Base-by-base conservation (phyloP, 2,888 invertebrate genomes). In the Steinernema scapterisci region DNA sequence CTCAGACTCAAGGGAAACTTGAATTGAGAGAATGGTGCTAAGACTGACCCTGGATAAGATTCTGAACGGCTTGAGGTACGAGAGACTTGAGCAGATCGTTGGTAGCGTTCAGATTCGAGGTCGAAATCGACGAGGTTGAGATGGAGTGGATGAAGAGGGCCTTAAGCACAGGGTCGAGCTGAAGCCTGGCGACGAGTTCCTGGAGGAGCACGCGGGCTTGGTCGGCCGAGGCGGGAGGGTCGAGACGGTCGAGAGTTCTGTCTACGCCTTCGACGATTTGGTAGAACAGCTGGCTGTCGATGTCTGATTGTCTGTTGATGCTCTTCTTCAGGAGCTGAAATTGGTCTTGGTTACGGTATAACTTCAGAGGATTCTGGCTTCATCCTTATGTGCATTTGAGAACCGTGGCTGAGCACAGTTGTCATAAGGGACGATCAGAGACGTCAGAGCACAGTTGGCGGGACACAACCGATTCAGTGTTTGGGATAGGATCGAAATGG, bases 251-350 rank as follows among this genome's bases (percentile, higher is more conserved):
- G 2, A 63, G 63, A 16, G 63, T 31, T 25, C 9, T 9, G 25
- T 63, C 63, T 16, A 31, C 63, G 63, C 27, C 63, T 25, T 63
- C 63, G 27, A 63, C 63, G 63, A 63, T 31, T 13, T 31, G 25
- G 38, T 63, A 19, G 63, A 63, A 63, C 16, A 63, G 63, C 19
- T 63, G 31, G 1, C 25, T 25, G 63, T 38, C 38, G 52, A 19
- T 21, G 52, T 11, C 21, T 9, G 21, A 21, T 7, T 63, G 13
- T 9, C 63, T 9, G 31, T 21, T 16, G 63, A 31, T 25, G 31
- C 63, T 63, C 38, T 21, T 16, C 13, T 25, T 21, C 7, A 31
- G 31, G 63, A 63, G 27, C 63, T 48, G 48, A 48, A 48, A 48
- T 3, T 48, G 19, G 48, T n/a, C 48, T 48, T 48, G 13, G 48